Conservation (phyloP, 2,888 invertebrate genomes). For the Malacosoma neustria region DNA sequence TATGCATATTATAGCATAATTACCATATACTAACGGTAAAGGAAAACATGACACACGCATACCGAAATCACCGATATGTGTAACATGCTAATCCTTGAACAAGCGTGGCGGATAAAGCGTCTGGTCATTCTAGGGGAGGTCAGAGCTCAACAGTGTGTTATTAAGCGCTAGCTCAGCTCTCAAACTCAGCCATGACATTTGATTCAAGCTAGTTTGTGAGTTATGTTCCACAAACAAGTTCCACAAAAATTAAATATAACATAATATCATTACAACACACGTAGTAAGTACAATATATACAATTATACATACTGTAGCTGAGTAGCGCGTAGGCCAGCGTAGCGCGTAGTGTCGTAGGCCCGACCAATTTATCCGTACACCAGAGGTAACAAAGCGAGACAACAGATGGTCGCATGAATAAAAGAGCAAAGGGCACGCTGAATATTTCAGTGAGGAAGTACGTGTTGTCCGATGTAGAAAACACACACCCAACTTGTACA, state of each 20-base stretch:
- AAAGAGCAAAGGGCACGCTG: constrained; percentile 28
- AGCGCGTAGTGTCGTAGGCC: background rate
- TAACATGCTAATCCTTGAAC: background rate
- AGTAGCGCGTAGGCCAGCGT: background rate
- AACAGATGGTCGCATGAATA: constrained; percentile 45
- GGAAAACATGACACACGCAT: too few species aligned
- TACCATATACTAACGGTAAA: too few species aligned
- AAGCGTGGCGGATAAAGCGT: background rate
- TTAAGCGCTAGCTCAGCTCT: too few species aligned
- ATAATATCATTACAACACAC: too few species aligned
- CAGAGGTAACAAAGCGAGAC: constrained; percentile 35
- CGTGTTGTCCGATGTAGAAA: background rate
- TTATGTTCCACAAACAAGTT: too few species aligned
- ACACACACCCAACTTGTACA: background rate
- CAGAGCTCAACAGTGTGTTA: too few species aligned
- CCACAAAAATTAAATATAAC: too few species aligned
- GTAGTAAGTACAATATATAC: too few species aligned
- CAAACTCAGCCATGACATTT: too few species aligned
- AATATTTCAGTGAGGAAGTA: constrained; percentile 33
- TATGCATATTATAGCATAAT: too few species aligned
- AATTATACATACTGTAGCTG: background rate
- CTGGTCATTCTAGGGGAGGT: too few species aligned
- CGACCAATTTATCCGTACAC: constrained; percentile 19
- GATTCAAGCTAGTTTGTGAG: too few species aligned
- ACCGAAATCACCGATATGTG: background rate